Conservation (phyloP, 2,888 invertebrate genomes). For the Helicoverpa assulta region DNA sequence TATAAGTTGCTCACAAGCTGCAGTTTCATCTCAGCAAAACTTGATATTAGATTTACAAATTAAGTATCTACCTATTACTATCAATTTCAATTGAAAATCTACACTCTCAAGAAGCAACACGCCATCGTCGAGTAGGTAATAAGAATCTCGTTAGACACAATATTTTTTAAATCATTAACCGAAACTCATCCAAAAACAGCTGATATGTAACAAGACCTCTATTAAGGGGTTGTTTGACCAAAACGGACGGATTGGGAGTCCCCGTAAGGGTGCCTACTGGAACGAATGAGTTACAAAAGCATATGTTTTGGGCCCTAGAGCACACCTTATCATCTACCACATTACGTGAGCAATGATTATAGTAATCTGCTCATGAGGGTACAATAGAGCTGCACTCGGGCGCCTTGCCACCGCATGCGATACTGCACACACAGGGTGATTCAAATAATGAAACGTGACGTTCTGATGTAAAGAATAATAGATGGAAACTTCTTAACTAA, state of each 20-base stretch:
- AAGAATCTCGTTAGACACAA: conserved; percentile 3
- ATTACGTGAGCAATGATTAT: conserved; percentile 89
- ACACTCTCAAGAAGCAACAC: too few species aligned
- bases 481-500: too few species aligned
- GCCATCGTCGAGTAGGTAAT: too few species aligned
- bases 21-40: too few species aligned
- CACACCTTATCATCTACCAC: conserved; percentile 90
- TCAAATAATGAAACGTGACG: conserved; percentile 9
- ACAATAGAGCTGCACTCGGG: conserved; percentile 84
- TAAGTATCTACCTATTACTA: too few species aligned
- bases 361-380: conserved; percentile 88
- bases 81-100: too few species aligned
- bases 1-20: too few species aligned
- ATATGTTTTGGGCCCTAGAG: conserved; percentile 88
- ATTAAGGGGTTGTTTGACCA: conserved; percentile 72
- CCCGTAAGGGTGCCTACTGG: conserved; percentile 72
- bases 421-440: conserved; percentile 74
- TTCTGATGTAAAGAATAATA: too few species aligned
- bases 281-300: conserved; percentile 88
- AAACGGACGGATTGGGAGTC: conserved; percentile 56
- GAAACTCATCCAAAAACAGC: conserved; percentile 17
- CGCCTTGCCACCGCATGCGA: conserved; percentile 81
- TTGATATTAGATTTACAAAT: too few species aligned
- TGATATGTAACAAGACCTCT: conserved; percentile 30
- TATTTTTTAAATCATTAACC: conserved; percentile 12